Base-by-base conservation (phyloP, 2,797 vertebrate genomes). In the Scolopax rusticola region DNA sequence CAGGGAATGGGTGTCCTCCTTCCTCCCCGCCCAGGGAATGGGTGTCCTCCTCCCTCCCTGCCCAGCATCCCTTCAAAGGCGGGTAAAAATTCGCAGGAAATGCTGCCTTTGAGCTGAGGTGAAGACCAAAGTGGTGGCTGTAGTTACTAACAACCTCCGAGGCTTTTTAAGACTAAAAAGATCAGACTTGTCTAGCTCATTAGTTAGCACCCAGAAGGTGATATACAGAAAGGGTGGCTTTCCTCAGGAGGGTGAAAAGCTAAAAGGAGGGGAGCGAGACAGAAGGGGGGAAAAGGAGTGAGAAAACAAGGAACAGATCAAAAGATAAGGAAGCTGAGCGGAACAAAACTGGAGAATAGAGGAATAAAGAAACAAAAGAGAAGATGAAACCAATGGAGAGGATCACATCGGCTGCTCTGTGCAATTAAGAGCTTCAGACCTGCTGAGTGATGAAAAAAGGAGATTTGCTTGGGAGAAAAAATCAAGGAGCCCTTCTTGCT, bases 1-100 rank as follows among this genome's bases (percentile, higher is more conserved):
- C 92, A 91, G 95, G 93, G 89, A 96, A 97, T 96, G 90, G 70
- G 87, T 83, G 84, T 89, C 79, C 59, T 93, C 14, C 71, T 84
- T 57, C 53, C 45, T 69, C 33, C 40, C 20, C 2, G 21, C 65
- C 36, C 70, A 74, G 61, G 93, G 89, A 96, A 97, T 96, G 90
- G 70, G 87, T 83, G 84, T 89, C 79, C 59, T 93, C 14, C 71
- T 84, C 61, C 53, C 45, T 69, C 33, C 40, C 20, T 2, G 21
- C 65, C 36, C 70, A 74, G 61, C 77, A 87, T 77, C 69, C 33
- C 54, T 85, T 60, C 51, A 27, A 48, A 80, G 21, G 30, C 95
- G 94, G 88, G 90, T 95, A 87, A 47, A 71, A 63, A 45, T 38
- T 32, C 38, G 12, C 43, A 53, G 77, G 61, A 88, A 85, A 24